Evolutionary conservation across 2,888 invertebrate genomes (phyloP), one percentile per base, ranked within the genome.

Genomic region (Leptopterna dolabrata): DNA sequence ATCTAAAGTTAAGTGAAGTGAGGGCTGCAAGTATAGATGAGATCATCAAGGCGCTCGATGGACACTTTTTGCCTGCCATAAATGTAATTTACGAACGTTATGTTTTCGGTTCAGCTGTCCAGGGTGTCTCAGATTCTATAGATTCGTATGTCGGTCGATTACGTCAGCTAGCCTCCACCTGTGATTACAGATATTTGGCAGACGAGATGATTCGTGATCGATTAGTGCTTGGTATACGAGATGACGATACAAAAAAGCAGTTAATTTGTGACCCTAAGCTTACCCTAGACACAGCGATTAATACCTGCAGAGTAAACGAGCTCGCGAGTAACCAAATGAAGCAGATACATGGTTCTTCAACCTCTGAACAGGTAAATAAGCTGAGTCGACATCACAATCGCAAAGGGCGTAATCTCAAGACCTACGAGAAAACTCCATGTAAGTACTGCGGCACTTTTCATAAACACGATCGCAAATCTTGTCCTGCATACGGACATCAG

Each of bases 261-360:
- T 47, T 81, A 27, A 81, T 81, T 13, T 47, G 81, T 13, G 81
- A 81, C 24, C 24, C 51, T 29, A 81, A 81, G 7, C 81, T 81
- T 30, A 81, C 51, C 29, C 81, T 81, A 13, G 81, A 51, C n/a
- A 51, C 16, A 29, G 47, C 27, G 0, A 63, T 63, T 11, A 63
- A 63, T 63, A 63, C 63, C 6, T 63, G n/a, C 47, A 41, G 27
- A 45, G 80, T 47, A 13, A 80, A 80, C 19, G 80, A 80, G 45
- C 47, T 81, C 2, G 81, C 51, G 24, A 51, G 51, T 16, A 81
- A 81, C 29, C 81, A 81, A 24, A 81, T 81, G 81, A 63, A 63
- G 63, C 63, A 63, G 16, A 63, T 63, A 63, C 63, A 63, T 63
- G 63, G 63, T 63, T 63, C 63, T 63, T 19, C 16, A 7, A 16